Conservation (phyloP, 2,113 vertebrate species). For the Formicarius rufipectus region DNA sequence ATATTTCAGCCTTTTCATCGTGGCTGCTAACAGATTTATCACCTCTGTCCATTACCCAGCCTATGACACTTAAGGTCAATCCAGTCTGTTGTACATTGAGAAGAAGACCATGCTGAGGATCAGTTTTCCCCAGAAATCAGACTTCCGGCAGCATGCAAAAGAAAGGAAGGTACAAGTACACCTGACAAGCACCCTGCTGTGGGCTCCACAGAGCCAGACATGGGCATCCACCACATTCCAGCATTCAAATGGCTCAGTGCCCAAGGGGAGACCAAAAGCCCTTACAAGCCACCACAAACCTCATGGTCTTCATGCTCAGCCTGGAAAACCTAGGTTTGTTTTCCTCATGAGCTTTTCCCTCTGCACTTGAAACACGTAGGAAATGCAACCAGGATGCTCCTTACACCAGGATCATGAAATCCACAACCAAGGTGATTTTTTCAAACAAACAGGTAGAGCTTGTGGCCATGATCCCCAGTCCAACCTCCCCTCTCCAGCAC, state of each 20-base stretch:
- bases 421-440: background rate
- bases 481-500: background rate
- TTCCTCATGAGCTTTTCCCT: background rate
- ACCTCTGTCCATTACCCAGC: background rate
- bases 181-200: background rate
- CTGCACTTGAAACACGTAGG: background rate
- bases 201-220: accelerated
- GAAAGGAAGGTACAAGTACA: background rate
- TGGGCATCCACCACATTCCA: background rate
- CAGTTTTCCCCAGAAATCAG: background rate
- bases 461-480: background rate
- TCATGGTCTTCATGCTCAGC: background rate
- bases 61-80: background rate
- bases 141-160: background rate
- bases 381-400: background rate
- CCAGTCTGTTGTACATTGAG: background rate
- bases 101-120: background rate
- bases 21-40: background rate
- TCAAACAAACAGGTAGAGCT: accelerated
- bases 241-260: background rate
- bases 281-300: background rate
- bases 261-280: background rate
- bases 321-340: background rate
- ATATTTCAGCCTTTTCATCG: background rate
- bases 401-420: background rate